Base-by-base conservation (phyloP, 1,140 invertebrate species). In the Orius insidiosus region DNA sequence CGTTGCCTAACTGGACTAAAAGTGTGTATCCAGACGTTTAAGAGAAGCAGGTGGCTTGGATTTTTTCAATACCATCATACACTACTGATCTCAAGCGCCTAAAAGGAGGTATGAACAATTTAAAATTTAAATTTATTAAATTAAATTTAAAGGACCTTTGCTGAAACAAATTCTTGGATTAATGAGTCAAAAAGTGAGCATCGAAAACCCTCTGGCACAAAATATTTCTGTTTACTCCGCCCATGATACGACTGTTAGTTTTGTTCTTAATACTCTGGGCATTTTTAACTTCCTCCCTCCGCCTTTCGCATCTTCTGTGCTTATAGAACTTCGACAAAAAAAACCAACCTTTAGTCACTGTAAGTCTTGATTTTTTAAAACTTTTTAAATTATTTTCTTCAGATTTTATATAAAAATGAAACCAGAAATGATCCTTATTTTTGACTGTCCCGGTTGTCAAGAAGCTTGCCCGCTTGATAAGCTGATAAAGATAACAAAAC, bases 181-280 rank as follows among this genome's bases (percentile, higher is more conserved):
- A 34, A 72, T 80, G 60, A 52, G 61, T 0, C 52, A 60, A 1
- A 69, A 72, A 52, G 59, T 63, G 0, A 54, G 58, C 51, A n/a
- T n/a, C n/a, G 56, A 56, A 16, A 52, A 54, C 1, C 68, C 70
- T 4, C 56, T 18, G 5, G 2, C n/a, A 71, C 51, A 66, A 73
- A 82, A 78, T 53, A 50, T 86, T 38, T 74, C 72, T 56, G 67
- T 86, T 15, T 85, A 81, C 55, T 85, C 80, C 56, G 79, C 68
- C 18, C 87, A 93, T 60, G 88, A 93, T 60, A 75, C 76, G 3
- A 90, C 83, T 0, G 60, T 93, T 3, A 78, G 78, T 0, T 83
- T 76, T 56, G 52, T 89, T 31, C 65, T 92, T 3, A 76, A 76
- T 58, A 68, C 76, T 0, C 60, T 92, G 18, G 70, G 73, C 10